Evolutionary conservation across 2,888 invertebrate species (phyloP).

Genomic region (Callosobruchus maculatus): DNA sequence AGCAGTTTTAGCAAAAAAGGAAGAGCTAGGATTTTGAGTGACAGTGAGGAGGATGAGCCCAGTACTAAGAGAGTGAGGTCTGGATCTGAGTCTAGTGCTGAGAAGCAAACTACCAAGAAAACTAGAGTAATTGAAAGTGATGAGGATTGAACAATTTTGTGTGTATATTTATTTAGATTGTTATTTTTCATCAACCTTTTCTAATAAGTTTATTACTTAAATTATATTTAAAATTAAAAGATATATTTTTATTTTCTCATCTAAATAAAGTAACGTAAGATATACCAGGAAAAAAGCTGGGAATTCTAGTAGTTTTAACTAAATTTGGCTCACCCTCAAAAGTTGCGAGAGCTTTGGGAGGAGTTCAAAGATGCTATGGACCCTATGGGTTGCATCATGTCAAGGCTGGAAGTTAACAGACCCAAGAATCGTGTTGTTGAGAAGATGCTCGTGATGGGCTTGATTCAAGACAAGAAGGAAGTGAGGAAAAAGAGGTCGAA

Average conservation of each 20-base stretch:
- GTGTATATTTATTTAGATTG: neutral
- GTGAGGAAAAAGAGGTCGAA: constrained; percentile 61
- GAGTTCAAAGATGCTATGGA: constrained; percentile 66
- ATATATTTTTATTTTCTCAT: too few species aligned
- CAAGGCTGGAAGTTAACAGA: constrained; percentile 63
- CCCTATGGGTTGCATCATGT: constrained; percentile 65
- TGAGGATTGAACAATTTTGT: constrained; percentile 22
- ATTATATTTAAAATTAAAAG: too few species aligned
- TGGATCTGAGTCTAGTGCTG: constrained; percentile 31
- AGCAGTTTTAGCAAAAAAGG: neutral
- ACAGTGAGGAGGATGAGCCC: constrained; percentile 3
- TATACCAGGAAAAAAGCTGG: too few species aligned
- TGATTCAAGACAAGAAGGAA: constrained; percentile 73
- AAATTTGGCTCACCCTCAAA: too few species aligned
- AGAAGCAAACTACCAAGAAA: constrained; percentile 28
- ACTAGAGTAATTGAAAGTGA: constrained; percentile 34
- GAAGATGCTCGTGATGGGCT: constrained; percentile 73
- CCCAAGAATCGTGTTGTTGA: constrained; percentile 72
- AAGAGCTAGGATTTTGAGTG: neutral
- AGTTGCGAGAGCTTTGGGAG: constrained; percentile 70
- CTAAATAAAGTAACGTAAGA: too few species aligned
- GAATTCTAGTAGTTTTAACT: too few species aligned
- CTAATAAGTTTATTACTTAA: too few species aligned
- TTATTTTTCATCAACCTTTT: neutral
- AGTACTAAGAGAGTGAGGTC: constrained; percentile 12